These are phyloP conservation scores for Belonocnema kinseyi DNA, from an alignment of 1,140 invertebrate species.

Conservation along the genomic window DNA sequence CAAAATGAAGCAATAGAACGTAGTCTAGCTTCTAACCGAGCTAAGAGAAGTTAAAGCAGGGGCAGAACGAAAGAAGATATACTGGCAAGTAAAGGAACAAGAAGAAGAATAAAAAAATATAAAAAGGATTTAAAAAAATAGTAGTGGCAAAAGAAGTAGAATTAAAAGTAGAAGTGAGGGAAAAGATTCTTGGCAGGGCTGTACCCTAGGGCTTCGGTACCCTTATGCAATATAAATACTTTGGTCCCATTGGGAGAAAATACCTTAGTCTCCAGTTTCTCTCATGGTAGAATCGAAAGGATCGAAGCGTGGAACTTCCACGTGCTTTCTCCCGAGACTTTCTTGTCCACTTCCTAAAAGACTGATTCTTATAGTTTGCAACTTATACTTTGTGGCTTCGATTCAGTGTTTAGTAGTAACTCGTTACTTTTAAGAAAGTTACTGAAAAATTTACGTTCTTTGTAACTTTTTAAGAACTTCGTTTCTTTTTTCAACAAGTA, in stretches of 20 bases:
- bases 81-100: conserved; percentile 8
- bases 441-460: too few species aligned
- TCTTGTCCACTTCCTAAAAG: not conserved
- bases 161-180: not conserved
- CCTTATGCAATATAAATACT: not conserved
- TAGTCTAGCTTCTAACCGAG: conserved; percentile 10
- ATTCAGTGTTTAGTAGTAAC: too few species aligned
- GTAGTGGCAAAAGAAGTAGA: conserved; percentile 13
- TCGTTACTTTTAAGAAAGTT: too few species aligned
- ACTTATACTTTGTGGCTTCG: too few species aligned
- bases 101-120: not conserved
- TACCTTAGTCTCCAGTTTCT: not conserved
- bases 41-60: conserved; percentile 14
- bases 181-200: conserved; percentile 3
- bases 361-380: too few species aligned
- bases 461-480: too few species aligned
- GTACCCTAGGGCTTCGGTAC: not conserved
- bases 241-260: not conserved
- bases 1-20: conserved; percentile 9
- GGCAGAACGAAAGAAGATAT: conserved; percentile 20
- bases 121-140: not conserved
- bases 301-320: not conserved
- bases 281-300: not conserved
- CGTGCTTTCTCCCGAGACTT: conserved; percentile 22
- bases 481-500: too few species aligned